These are phyloP conservation scores for Dromococcyx pavoninus DNA, from an alignment of 2,797 vertebrate genomes.

Conservation along the genomic window DNA sequence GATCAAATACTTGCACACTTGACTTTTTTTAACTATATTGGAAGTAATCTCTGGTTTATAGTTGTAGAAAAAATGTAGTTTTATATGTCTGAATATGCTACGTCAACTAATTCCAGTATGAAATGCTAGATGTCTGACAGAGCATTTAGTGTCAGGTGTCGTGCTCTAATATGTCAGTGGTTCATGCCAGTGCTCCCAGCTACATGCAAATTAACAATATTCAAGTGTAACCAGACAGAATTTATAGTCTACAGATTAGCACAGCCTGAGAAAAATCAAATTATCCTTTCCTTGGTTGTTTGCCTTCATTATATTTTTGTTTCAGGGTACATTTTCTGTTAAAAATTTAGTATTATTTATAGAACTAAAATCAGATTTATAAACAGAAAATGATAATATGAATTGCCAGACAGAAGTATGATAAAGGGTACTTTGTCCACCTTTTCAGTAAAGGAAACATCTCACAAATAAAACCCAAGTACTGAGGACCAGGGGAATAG, in stretches of 20 bases:
- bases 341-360: constrained; percentile 17
- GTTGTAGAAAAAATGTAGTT: not conserved
- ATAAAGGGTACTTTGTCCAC: not conserved
- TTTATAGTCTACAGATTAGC: constrained; percentile 67
- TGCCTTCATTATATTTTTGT: constrained; percentile 60
- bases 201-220: constrained; percentile 66
- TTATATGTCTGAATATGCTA: not conserved
- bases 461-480: not conserved
- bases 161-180: constrained; percentile 24
- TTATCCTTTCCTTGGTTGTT: constrained; percentile 65
- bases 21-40: not conserved
- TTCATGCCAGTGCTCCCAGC: constrained; percentile 50
- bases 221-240: constrained; percentile 64
- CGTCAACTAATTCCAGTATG: not conserved
- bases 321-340: constrained; percentile 35
- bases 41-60: constrained; percentile 17
- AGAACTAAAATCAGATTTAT: constrained; percentile 21
- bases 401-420: not conserved
- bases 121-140: not conserved
- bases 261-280: constrained; percentile 63
- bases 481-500: not conserved
- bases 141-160: constrained; percentile 41
- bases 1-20: constrained; percentile 7
- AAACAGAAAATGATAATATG: not conserved
- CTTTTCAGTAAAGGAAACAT: not conserved